Evolutionary conservation across 2,113 vertebrate species (phyloP), one percentile per base, ranked within the genome.

Genomic region (Typhlomys cinereus): DNA sequence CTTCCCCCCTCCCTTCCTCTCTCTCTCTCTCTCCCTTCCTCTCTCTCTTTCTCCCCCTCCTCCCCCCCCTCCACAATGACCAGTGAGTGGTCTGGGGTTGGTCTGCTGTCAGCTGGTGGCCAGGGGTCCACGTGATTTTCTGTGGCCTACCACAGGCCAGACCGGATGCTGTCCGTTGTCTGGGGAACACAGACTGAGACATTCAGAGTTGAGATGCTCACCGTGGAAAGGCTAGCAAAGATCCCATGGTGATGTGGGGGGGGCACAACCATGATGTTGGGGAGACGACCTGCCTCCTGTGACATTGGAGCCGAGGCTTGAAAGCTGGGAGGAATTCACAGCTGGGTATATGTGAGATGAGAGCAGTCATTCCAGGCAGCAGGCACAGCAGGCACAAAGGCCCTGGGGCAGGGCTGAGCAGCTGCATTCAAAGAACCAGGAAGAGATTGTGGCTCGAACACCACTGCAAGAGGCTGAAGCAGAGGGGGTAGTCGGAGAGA

Each of bases 391-490:
- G 25, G 61, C 67, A 52, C 93, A 85, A 95, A 95, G 89, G 75
- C 89, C 91, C 86, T 86, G 86, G 92, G 95, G 87, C 87, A 85
- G 74, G 41, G 17, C 52, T 2, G 12, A 46, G 81, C 54, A 54
- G 57, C 67, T 44, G 61, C 15, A 3, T 61, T n/a, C 23, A 8
- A 39, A 14, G 13, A 69, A 62, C 15, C 25, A 29, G 61, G 31
- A 27, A 29, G 25, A 48, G 61, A 46, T 25, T 41, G 20, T 73
- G 46, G 46, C 92, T 46, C 29, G 64, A 90, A 94, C 80, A 80
- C 75, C 70, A 71, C 75, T 94, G 95, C 91, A 90, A 92, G 70
- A 52, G 80, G 92, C 66, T 92, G 52, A 94, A 50, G 0, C 0
- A 25, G n/a, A 81, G 57, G 67, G 64, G 64, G 76, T 57, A 17